These are phyloP conservation scores for Sebastolobus altivelis DNA, from an alignment of 2,797 vertebrate species.

Conservation along the genomic window DNA sequence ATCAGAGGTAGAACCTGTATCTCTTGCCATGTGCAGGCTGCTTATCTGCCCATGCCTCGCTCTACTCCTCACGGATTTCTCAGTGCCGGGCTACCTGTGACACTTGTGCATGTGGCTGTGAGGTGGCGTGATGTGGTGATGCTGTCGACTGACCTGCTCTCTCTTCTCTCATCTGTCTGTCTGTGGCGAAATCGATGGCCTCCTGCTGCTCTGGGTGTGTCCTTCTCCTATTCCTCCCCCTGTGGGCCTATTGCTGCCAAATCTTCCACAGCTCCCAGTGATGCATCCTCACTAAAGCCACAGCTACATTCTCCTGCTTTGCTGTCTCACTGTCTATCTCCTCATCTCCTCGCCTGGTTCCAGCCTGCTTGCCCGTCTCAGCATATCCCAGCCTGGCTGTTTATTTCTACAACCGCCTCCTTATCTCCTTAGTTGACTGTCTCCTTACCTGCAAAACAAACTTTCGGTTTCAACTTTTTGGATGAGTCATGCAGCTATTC, in stretches of 20 bases:
- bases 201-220: conserved; percentile 44
- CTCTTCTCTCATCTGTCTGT: conserved; percentile 51
- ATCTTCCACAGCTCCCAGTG: conserved; percentile 39
- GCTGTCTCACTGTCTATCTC: background rate
- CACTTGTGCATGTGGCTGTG: conserved; percentile 25
- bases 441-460: conserved; percentile 36
- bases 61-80: conserved; percentile 52
- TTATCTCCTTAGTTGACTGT: conserved; percentile 36
- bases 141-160: conserved; percentile 28
- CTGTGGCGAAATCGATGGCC: conserved; percentile 55
- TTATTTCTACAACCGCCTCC: conserved; percentile 28
- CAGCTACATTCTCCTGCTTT: background rate
- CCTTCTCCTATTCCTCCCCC: conserved; percentile 24
- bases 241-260: conserved; percentile 29
- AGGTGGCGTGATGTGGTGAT: conserved; percentile 14
- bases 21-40: conserved; percentile 41
- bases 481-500: conserved; percentile 56
- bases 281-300: conserved; percentile 9
- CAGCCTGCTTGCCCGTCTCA: conserved; percentile 13
- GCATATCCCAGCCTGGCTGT: conserved; percentile 16
- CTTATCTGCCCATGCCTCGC: conserved; percentile 62
- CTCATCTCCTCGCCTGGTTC: conserved; percentile 20
- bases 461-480: conserved; percentile 13
- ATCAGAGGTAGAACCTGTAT: conserved; percentile 63
- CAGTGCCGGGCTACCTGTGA: conserved; percentile 51